These are phyloP conservation scores for Drosophila greeni DNA, from an alignment of 2,888 invertebrate genomes.

Conservation along the genomic window DNA sequence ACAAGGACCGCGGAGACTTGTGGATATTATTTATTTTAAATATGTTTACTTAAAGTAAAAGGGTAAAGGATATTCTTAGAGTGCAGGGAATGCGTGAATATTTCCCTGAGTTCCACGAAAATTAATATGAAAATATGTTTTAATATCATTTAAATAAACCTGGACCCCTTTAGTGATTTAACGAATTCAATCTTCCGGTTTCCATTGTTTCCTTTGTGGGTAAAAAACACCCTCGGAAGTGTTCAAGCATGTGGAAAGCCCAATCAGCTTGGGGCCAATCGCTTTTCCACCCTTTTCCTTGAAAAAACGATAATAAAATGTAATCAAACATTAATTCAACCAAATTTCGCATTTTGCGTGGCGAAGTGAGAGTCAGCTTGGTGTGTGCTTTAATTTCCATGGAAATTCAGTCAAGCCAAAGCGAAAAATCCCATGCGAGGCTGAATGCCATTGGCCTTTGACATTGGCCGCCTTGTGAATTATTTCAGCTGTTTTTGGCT, in stretches of 20 bases:
- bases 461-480: constrained; percentile 30
- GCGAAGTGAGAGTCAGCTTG: constrained; percentile 25
- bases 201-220: constrained; percentile 1
- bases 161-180: not conserved
- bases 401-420: constrained; percentile 40
- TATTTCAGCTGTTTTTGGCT: constrained; percentile 31
- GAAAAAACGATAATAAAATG: constrained; percentile 43
- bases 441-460: not conserved
- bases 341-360: constrained; percentile 46
- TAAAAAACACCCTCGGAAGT: constrained; percentile 6
- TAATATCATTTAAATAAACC: not conserved
- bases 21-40: not conserved
- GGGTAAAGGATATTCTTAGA: not conserved
- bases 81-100: too few relatives aligned
- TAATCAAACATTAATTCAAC: constrained; percentile 52
- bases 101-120: too few relatives aligned
- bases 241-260: constrained; percentile 26
- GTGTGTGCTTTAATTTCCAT: constrained; percentile 43
- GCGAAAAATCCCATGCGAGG: constrained; percentile 14
- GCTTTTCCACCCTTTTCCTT: not conserved
- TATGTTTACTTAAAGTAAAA: not conserved
- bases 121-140: too few relatives aligned
- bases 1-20: not conserved
- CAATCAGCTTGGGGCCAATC: constrained; percentile 19
- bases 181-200: constrained; percentile 10